A percentile compares a stretch with the other conserved stretches of the same genome.
phyloP scores from a whole-genome alignment of 2,888 invertebrate species.

The Glyphotaelius pellucidus region DNA sequence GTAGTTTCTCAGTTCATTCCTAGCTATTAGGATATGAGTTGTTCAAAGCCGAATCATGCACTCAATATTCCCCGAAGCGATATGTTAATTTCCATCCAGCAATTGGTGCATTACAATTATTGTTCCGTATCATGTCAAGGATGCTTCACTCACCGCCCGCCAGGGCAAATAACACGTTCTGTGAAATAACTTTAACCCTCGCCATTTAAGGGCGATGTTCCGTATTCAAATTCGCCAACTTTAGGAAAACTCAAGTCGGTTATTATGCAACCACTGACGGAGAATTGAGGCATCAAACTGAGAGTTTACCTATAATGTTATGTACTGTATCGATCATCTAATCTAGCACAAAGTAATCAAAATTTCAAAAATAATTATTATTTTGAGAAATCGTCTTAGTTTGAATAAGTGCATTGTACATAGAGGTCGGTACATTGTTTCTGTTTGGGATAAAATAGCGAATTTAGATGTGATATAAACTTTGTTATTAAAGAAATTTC shows the following conservation, averaged over 20 bases:
- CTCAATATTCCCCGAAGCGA: not conserved
- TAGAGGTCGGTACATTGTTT: too few relatives aligned
- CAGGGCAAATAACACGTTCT: slow-evolving; percentile 17
- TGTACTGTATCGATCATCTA: too few relatives aligned
- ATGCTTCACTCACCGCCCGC: not conserved
- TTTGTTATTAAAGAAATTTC: too few relatives aligned
- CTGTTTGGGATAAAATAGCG: too few relatives aligned
- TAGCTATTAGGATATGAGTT: not conserved
- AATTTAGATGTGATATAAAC: too few relatives aligned
- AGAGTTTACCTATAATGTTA: too few relatives aligned
- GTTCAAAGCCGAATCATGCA: not conserved
- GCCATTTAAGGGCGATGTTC: not conserved
- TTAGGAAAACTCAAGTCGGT: not conserved
- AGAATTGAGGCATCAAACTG: too few relatives aligned
- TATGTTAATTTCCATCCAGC: slow-evolving; percentile 7
- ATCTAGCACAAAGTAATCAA: too few relatives aligned
- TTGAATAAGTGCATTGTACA: too few relatives aligned
- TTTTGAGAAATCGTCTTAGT: too few relatives aligned
- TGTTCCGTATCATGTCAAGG: slow-evolving; percentile 31
- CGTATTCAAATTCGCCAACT: not conserved
- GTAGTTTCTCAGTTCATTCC: not conserved
- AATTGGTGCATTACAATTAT: slow-evolving; percentile 7
- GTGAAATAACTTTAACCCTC: slow-evolving; percentile 2
- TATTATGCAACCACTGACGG: not conserved
- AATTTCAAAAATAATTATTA: too few relatives aligned